These are phyloP conservation scores for Hestina assimilis DNA, from an alignment of 1,140 invertebrate species.

Conservation along the genomic window DNA sequence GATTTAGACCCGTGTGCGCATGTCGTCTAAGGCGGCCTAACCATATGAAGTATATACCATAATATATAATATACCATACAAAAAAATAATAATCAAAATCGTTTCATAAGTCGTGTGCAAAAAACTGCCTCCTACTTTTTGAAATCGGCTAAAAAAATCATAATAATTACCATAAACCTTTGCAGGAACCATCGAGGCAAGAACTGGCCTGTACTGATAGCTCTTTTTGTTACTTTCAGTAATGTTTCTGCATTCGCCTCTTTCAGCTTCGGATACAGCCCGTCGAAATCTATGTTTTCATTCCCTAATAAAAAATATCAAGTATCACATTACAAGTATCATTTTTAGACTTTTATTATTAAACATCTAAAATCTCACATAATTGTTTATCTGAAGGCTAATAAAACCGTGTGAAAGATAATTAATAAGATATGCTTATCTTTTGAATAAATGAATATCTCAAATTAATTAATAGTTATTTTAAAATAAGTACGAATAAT, in stretches of 20 bases:
- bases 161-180: constrained; percentile 62
- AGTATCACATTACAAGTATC: too few relatives aligned
- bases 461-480: too few relatives aligned
- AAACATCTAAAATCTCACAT: too few relatives aligned
- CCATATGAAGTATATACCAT: too few relatives aligned
- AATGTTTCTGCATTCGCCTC: constrained; percentile 62
- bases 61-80: not conserved
- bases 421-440: too few relatives aligned
- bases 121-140: not conserved
- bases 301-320: constrained; percentile 39
- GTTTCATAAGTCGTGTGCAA: not conserved
- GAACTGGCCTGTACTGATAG: constrained; percentile 67
- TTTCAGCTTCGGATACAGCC: constrained; percentile 49
- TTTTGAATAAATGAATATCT: too few relatives aligned
- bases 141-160: not conserved
- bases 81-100: not conserved
- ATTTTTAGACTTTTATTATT: too few relatives aligned
- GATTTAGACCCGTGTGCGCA: too few relatives aligned
- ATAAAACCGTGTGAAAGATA: too few relatives aligned
- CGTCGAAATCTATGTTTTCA: constrained; percentile 61
- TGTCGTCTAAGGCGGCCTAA: too few relatives aligned
- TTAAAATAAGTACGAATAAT: too few relatives aligned
- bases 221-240: constrained; percentile 60
- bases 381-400: not conserved
- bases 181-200: constrained; percentile 70